These are phyloP conservation scores for Chanos chanos DNA, from an alignment of 2,797 vertebrate species.

Conservation along the genomic window DNA sequence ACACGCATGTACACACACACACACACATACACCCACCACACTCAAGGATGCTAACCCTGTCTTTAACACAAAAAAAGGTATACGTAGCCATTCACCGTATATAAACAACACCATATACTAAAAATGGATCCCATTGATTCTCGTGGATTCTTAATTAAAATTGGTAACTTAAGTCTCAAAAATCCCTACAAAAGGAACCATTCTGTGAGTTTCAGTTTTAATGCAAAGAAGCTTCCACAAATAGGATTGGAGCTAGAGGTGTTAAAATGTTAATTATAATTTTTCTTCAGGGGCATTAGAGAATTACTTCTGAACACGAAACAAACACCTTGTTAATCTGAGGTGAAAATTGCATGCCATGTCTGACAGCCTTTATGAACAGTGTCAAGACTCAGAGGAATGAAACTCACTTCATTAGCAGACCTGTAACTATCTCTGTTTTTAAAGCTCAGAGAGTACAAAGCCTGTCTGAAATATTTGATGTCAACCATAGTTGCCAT, in stretches of 20 bases:
- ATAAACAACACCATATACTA: too few relatives aligned
- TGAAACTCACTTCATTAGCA: neutral
- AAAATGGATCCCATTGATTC: too few relatives aligned
- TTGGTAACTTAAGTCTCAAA: too few relatives aligned
- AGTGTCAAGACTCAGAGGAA: neutral
- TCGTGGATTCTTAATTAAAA: too few relatives aligned
- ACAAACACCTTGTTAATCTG: constrained; percentile 1
- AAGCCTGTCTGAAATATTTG: constrained; percentile 13
- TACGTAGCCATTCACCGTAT: neutral
- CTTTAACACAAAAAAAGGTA: neutral
- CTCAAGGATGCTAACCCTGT: neutral
- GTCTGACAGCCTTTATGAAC: neutral
- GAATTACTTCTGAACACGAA: constrained; percentile 13
- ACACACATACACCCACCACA: too few relatives aligned
- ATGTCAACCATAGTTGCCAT: constrained; percentile 28
- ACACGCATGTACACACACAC: too few relatives aligned
- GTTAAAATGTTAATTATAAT: constrained; percentile 30
- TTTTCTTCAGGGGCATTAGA: constrained; percentile 20
- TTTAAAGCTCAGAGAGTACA: constrained; percentile 9
- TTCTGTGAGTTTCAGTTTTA: neutral
- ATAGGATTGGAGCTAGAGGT: constrained; percentile 1
- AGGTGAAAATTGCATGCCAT: constrained; percentile 16
- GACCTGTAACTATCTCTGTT: neutral
- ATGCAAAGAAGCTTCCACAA: neutral
- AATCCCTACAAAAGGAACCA: too few relatives aligned